Evolutionary conservation across 1,140 invertebrate genomes (phyloP), one percentile per base, ranked within the genome.

Genomic region (Zaprionus vittiger): DNA sequence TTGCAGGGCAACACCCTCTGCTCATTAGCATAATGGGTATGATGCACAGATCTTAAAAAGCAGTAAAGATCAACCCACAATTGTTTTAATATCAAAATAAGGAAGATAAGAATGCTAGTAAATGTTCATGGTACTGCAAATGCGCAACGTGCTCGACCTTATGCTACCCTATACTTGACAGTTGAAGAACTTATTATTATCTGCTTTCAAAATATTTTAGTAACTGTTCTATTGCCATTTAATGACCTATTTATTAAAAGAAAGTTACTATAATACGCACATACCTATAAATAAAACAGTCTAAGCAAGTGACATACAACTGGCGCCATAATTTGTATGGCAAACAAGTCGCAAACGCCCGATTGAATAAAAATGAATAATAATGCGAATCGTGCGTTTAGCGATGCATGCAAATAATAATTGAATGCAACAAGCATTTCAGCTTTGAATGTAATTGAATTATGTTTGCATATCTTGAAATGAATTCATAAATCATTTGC

Each of bases 401-500:
- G 63, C 63, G 17, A 65, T 24, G 38, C 41, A 31, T 61, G 47
- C 44, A 54, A 67, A 34, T 59, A 73, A 34, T 68, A 73, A 61
- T 68, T 60, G 71, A 73, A 49, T 41, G 41, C 71, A 73, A 31
- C 65, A 47, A 54, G 28, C 56, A 38, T 44, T 67, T 73, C 44
- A 41, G 55, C 41, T 72, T 38, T 14, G 44, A 61, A 12, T 55
- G 60, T 47, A 61, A 61, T 61, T 68, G 26, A 47, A 37, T 17
- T 47, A n/a, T 47, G 17, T 47, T 38, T 11, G 31, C 31, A 34
- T 34, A 34, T 34, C 3, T 34, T 34, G 31, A 34, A 34, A 3
- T 31, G 31, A 3, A 34, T 34, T 7, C 7, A 31, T 31, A 31
- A 31, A 37, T 37, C 4, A 37, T 14, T 37, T 37, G 34, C 2